Percentiles rank a stretch among this genome's conserved stretches.
Evolutionary conservation across 2,797 vertebrate genomes (phyloP).

Genomic region (Salarias fasciatus): DNA sequence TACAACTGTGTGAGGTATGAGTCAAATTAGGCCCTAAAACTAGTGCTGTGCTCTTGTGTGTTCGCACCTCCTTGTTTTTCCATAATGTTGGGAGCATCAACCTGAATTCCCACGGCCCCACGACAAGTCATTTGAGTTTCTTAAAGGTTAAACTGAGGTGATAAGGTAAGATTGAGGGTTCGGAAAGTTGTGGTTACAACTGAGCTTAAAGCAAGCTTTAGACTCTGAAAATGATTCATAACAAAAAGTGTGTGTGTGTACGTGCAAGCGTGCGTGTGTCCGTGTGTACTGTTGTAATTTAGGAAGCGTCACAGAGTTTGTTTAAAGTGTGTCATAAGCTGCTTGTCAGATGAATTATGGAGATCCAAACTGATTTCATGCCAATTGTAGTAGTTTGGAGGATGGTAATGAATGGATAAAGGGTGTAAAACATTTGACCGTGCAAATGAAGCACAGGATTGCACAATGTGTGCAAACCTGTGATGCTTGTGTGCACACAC

Average conservation of each 20-base stretch:
- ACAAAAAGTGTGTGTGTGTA: neutral
- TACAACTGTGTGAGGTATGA: too few relatives aligned
- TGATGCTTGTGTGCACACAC: constrained; percentile 3
- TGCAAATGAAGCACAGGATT: neutral
- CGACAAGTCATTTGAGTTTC: too few relatives aligned
- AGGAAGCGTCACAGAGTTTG: constrained; percentile 4
- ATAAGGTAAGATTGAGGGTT: too few relatives aligned
- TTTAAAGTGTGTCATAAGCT: constrained; percentile 8
- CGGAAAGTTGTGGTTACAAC: too few relatives aligned
- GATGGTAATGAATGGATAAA: neutral
- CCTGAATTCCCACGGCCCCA: too few relatives aligned
- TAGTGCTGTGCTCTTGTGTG: too few relatives aligned
- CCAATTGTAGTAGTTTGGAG: neutral
- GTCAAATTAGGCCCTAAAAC: too few relatives aligned
- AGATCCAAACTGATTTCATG: neutral
- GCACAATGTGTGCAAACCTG: constrained; percentile 3
- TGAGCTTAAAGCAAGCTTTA: too few relatives aligned
- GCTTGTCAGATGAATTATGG: neutral
- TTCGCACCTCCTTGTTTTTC: too few relatives aligned
- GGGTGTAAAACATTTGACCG: neutral
- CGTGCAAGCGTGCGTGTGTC: neutral
- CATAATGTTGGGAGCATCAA: too few relatives aligned
- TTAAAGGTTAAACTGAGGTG: too few relatives aligned
- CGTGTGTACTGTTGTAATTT: constrained; percentile 16
- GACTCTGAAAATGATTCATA: too few relatives aligned